These are phyloP conservation scores for Pomatostomus ruficeps DNA, from an alignment of 2,113 vertebrate genomes.

Conservation along the genomic window DNA sequence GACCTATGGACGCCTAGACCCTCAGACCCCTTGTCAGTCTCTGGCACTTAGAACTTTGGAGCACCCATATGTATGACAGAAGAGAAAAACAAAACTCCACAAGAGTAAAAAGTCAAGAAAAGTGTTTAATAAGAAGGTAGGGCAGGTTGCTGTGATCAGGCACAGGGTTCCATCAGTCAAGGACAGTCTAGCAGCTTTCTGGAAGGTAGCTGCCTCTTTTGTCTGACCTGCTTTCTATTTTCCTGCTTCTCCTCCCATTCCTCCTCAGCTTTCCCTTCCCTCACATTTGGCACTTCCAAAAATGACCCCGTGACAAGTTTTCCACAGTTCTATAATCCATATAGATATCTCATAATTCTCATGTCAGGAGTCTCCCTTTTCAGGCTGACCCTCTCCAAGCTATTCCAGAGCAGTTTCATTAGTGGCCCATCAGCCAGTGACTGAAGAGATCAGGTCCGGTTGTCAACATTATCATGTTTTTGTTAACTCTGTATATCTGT, in stretches of 20 bases:
- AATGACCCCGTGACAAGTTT: not conserved
- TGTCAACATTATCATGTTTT: not conserved
- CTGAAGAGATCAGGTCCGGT: not conserved
- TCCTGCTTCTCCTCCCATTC: not conserved
- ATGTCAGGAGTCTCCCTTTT: not conserved
- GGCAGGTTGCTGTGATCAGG: not conserved
- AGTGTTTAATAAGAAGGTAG: too few species aligned
- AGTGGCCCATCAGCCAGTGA: not conserved
- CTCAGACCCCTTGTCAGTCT: not conserved
- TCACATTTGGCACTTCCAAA: rapidly evolving
- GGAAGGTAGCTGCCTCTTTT: rapidly evolving
- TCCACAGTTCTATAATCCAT: not conserved
- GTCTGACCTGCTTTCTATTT: not conserved
- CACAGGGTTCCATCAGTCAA: not conserved
- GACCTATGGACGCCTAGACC: rapidly evolving
- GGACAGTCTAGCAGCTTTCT: rapidly evolving
- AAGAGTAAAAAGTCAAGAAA: not conserved
- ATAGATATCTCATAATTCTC: not conserved
- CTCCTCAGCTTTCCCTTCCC: not conserved
- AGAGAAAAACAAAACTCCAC: not conserved
- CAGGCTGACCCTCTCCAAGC: not conserved
- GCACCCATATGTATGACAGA: not conserved
- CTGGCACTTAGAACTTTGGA: not conserved
- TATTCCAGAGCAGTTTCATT: not conserved
- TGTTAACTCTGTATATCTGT: not conserved